A percentile compares a stretch with the other conserved stretches of the same genome.
phyloP scores from a whole-genome alignment of 1,140 invertebrate genomes.

The Zaprionus lachaisei region DNA sequence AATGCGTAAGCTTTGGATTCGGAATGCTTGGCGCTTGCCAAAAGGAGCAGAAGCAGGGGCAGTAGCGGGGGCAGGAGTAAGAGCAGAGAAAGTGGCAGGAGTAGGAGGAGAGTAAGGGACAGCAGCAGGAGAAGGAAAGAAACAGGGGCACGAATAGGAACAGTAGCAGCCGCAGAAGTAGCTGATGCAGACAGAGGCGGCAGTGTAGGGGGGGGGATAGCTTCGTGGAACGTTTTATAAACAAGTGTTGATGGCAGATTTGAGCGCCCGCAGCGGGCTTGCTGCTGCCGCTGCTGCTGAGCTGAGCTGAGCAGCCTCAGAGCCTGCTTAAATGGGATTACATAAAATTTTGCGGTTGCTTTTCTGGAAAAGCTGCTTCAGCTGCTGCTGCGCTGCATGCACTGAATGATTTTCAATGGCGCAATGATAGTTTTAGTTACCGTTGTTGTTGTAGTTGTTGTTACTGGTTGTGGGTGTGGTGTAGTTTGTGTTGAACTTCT shows the following conservation, averaged over 20 bases:
- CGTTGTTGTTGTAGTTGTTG: conserved; percentile 5
- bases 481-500: conserved; percentile 43
- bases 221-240: conserved; percentile 42
- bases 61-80: neutral
- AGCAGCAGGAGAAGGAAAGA: too few species aligned
- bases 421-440: conserved; percentile 49
- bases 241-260: conserved; percentile 74
- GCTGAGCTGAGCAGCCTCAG: conserved; percentile 48
- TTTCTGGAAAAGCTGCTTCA: neutral
- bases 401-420: conserved; percentile 63
- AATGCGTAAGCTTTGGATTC: conserved; percentile 58
- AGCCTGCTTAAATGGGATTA: conserved; percentile 75
- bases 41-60: neutral
- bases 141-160: neutral
- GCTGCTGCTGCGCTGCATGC: conserved; percentile 5
- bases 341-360: conserved; percentile 60
- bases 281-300: conserved; percentile 42
- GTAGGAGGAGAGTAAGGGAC: neutral
- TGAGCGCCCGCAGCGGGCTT: conserved; percentile 40
- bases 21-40: conserved; percentile 26
- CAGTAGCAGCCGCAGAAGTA: neutral
- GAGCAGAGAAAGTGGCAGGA: too few species aligned
- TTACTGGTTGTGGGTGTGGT: conserved; percentile 7
- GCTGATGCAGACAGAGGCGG: too few species aligned
- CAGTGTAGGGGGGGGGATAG: too few species aligned